Evolutionary conservation across 2,113 vertebrate species (phyloP).

Genomic region (Lucifuga dentata): DNA sequence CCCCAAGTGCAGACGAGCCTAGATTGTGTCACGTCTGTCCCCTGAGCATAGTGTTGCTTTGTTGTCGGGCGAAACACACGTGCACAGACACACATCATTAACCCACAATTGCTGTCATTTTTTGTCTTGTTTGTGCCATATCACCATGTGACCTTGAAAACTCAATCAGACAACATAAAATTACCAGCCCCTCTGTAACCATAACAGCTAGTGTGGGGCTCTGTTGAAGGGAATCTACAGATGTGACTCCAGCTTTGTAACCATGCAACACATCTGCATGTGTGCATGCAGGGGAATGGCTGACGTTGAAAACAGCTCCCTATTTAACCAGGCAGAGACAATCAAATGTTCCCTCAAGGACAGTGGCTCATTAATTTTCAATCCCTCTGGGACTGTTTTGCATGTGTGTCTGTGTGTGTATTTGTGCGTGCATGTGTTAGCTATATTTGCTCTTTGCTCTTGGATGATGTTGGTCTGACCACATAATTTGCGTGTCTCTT

Average conservation of each 20-base stretch:
- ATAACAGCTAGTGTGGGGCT: slow-evolving; percentile 7
- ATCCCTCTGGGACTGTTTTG: slow-evolving; percentile 11
- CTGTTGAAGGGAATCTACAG: slow-evolving; percentile 11
- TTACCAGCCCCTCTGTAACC: slow-evolving; percentile 46
- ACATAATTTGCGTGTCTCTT: slow-evolving; percentile 15
- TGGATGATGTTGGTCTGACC: not conserved
- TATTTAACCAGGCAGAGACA: slow-evolving; percentile 54
- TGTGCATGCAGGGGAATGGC: slow-evolving; percentile 15
- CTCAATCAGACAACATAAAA: slow-evolving; percentile 3
- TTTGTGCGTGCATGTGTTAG: not conserved
- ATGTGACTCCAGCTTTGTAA: slow-evolving; percentile 26
- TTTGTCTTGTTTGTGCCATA: slow-evolving; percentile 3
- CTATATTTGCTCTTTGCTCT: slow-evolving; percentile 12
- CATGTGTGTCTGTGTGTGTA: slow-evolving; percentile 16
- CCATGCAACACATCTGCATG: slow-evolving; percentile 15
- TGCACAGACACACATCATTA: slow-evolving; percentile 8
- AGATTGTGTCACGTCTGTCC: slow-evolving; percentile 30
- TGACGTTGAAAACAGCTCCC: slow-evolving; percentile 59
- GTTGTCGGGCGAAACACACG: slow-evolving; percentile 33
- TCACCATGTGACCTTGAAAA: slow-evolving; percentile 50
- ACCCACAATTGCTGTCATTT: slow-evolving; percentile 17
- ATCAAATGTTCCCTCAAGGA: slow-evolving; percentile 59
- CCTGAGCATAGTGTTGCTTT: slow-evolving; percentile 8
- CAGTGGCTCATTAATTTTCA: slow-evolving; percentile 58
- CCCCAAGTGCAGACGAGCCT: slow-evolving; percentile 34